Percentiles rank a stretch among this genome's conserved stretches.
phyloP scores from a whole-genome alignment of 2,888 invertebrate species.

The Netelia inedita region DNA sequence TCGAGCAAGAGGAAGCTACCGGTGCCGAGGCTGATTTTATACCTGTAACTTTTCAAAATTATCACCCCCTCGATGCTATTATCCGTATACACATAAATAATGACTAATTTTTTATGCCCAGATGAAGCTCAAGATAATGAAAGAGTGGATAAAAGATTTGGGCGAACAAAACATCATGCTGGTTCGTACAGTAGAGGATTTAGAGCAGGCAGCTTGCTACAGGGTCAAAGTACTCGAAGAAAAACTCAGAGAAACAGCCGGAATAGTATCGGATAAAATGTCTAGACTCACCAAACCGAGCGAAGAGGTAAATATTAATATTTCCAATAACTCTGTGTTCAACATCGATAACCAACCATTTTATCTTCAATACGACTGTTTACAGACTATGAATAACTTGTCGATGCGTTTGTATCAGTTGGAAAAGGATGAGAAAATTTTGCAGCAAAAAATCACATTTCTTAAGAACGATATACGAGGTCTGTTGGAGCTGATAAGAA shows the following conservation, averaged over 20 bases:
- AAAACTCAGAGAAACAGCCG: constrained; percentile 85
- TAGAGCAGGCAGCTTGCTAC: constrained; percentile 89
- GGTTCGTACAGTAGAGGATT: constrained; percentile 88
- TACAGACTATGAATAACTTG: constrained; percentile 78
- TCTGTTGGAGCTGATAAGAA: constrained; percentile 86
- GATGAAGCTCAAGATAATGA: constrained; percentile 89
- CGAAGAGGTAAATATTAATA: constrained; percentile 74
- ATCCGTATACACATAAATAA: background rate
- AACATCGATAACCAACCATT: constrained; percentile 2
- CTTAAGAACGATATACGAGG: constrained; percentile 86
- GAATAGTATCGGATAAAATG: constrained; percentile 80
- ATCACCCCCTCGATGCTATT: background rate
- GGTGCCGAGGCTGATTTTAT: constrained; percentile 72
- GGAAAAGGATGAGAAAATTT: constrained; percentile 78
- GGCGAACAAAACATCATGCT: constrained; percentile 90
- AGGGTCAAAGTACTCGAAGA: constrained; percentile 87
- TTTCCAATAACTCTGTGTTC: constrained; percentile 11
- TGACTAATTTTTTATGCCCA: constrained; percentile 77
- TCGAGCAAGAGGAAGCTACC: constrained; percentile 84
- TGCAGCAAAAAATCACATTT: constrained; percentile 85
- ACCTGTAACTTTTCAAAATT: constrained; percentile 71
- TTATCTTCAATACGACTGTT: constrained; percentile 34
- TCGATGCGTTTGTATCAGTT: constrained; percentile 77
- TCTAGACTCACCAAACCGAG: constrained; percentile 75
- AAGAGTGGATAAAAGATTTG: constrained; percentile 89